These are phyloP conservation scores for Euthynnus affinis DNA, from an alignment of 2,797 vertebrate species.

Conservation along the genomic window DNA sequence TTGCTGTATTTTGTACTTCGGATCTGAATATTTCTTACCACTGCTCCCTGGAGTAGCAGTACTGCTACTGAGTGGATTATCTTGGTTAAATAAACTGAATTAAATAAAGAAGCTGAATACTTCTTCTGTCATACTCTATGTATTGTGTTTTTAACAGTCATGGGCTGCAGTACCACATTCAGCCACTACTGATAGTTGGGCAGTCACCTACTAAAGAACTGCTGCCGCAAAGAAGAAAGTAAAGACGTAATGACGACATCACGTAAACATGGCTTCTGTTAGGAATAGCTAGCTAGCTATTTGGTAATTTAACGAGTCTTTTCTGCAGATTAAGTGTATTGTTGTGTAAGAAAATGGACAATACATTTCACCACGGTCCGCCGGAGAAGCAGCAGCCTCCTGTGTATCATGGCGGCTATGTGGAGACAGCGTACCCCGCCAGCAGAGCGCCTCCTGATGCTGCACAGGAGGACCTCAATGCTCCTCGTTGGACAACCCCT, in stretches of 20 bases:
- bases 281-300: not conserved
- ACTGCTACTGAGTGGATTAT: no score
- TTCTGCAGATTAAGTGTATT: not conserved
- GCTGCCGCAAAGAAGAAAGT: not conserved
- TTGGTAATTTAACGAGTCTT: not conserved
- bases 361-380: not conserved
- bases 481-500: constrained; percentile 15
- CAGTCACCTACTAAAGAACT: no score
- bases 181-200: no score
- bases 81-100: no score
- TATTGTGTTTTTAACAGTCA: no score
- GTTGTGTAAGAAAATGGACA: not conserved
- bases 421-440: not conserved
- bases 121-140: no score
- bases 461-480: not conserved
- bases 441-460: not conserved
- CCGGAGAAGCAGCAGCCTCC: not conserved
- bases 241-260: not conserved
- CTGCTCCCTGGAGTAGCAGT: no score
- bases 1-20: no score
- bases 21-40: no score
- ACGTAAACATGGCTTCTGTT: not conserved
- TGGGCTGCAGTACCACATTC: no score
- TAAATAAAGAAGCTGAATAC: no score
- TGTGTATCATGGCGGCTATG: not conserved